Conservation (phyloP, 2,113 vertebrate genomes). For the Calyptomena viridis region DNA sequence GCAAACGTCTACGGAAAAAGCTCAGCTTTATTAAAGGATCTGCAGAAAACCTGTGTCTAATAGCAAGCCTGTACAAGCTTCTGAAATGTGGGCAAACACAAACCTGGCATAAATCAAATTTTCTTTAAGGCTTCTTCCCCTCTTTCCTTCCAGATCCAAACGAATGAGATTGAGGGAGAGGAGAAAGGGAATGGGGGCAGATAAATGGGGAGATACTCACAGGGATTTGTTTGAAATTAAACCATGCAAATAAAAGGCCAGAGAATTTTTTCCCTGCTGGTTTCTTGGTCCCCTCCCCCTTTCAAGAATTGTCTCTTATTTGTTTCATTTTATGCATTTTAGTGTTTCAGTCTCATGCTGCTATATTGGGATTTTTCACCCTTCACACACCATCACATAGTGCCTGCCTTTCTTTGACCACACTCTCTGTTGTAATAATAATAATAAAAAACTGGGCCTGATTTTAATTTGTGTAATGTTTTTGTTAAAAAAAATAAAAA, state of each 20-base stretch:
- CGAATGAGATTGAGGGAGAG: background rate
- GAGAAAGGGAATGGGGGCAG: background rate
- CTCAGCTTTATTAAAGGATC: background rate
- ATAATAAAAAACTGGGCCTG: constrained; percentile 71
- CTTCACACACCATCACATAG: constrained; percentile 30
- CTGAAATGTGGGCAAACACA: background rate
- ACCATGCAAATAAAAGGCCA: background rate
- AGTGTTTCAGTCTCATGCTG: background rate
- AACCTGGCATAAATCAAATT: background rate
- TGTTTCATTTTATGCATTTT: background rate
- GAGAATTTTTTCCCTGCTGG: background rate
- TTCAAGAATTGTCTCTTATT: background rate
- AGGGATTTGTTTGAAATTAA: background rate
- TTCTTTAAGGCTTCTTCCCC: background rate
- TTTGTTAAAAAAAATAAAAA: constrained; percentile 65
- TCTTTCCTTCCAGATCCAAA: background rate
- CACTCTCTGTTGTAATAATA: constrained; percentile 60
- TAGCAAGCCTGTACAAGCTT: background rate
- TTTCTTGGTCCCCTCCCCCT: background rate
- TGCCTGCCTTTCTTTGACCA: constrained; percentile 60
- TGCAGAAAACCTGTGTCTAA: background rate
- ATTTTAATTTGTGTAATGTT: constrained; percentile 74
- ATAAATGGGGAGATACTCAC: background rate
- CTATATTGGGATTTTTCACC: background rate
- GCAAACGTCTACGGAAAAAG: background rate